These are phyloP conservation scores for Enteromius unitaeniatus DNA, from an alignment of 2,797 vertebrate species.

Conservation along the genomic window DNA sequence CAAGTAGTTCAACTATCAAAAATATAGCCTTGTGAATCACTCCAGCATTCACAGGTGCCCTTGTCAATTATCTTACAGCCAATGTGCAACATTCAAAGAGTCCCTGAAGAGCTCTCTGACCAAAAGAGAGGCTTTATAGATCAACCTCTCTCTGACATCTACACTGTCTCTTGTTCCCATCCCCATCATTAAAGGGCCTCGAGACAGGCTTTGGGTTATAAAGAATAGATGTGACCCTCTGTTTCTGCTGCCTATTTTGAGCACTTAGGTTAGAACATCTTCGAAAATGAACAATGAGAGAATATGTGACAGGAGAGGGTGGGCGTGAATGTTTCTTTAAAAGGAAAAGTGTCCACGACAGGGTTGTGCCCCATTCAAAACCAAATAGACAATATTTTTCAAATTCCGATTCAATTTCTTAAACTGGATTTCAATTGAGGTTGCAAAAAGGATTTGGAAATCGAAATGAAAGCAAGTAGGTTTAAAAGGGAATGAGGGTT, in stretches of 20 bases:
- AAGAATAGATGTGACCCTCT: slow-evolving; percentile 25
- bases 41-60: not conserved
- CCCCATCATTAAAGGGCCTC: slow-evolving; percentile 19
- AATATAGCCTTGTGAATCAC: slow-evolving; percentile 1
- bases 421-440: not conserved
- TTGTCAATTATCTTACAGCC: slow-evolving; percentile 26
- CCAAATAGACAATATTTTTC: not conserved
- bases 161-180: not conserved
- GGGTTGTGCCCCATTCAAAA: not conserved
- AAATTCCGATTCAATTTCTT: not conserved
- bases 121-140: slow-evolving; percentile 27
- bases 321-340: not conserved
- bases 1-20: not conserved
- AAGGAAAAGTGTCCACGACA: not conserved
- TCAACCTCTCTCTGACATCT: slow-evolving; percentile 15
- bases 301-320: not conserved
- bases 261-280: slow-evolving; percentile 25
- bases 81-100: not conserved
- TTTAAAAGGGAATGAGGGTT: not conserved
- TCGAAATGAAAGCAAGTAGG: not conserved
- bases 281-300: not conserved
- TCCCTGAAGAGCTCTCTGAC: not conserved
- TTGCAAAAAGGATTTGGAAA: slow-evolving; percentile 10
- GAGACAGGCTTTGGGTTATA: slow-evolving; percentile 16
- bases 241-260: slow-evolving; percentile 13